Conservation (phyloP, 2,888 invertebrate genomes). For the Clostera curtula region DNA sequence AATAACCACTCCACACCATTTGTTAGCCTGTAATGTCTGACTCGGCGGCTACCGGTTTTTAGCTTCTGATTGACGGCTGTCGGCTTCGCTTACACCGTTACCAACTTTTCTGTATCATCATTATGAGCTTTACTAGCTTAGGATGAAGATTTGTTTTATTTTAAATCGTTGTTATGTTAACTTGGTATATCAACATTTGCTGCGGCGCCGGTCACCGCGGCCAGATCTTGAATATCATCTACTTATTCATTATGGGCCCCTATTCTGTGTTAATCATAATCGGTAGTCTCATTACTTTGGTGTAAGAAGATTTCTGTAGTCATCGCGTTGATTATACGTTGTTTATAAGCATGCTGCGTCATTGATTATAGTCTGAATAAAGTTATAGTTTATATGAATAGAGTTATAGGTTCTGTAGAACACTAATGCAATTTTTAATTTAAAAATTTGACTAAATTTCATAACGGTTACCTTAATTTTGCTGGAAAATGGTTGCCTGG, state of each 20-base stretch:
- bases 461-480: too few relatives aligned
- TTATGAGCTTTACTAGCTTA: slow-evolving; percentile 8
- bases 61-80: slow-evolving; percentile 73
- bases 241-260: slow-evolving; percentile 68
- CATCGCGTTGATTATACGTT: slow-evolving; percentile 35
- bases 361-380: slow-evolving; percentile 16
- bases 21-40: slow-evolving; percentile 63
- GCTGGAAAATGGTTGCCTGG: too few relatives aligned
- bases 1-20: slow-evolving; percentile 52
- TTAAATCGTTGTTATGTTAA: slow-evolving; percentile 4
- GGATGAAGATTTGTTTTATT: slow-evolving; percentile 23
- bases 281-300: slow-evolving; percentile 46
- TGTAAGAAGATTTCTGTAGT: slow-evolving; percentile 37
- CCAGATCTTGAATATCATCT: slow-evolving; percentile 70
- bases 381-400: slow-evolving; percentile 1
- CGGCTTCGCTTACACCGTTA: slow-evolving; percentile 58
- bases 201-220: slow-evolving; percentile 65
- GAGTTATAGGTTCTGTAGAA: too few relatives aligned
- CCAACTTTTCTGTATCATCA: slow-evolving; percentile 26
- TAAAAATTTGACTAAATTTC: too few relatives aligned
- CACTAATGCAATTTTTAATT: too few relatives aligned
- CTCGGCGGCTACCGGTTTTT: slow-evolving; percentile 71
- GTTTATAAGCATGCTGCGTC: slow-evolving; percentile 34
- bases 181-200: slow-evolving; percentile 43
- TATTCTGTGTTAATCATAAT: slow-evolving; percentile 70